Conservation (phyloP, 2,113 vertebrate species). For the Piprites chloris region DNA sequence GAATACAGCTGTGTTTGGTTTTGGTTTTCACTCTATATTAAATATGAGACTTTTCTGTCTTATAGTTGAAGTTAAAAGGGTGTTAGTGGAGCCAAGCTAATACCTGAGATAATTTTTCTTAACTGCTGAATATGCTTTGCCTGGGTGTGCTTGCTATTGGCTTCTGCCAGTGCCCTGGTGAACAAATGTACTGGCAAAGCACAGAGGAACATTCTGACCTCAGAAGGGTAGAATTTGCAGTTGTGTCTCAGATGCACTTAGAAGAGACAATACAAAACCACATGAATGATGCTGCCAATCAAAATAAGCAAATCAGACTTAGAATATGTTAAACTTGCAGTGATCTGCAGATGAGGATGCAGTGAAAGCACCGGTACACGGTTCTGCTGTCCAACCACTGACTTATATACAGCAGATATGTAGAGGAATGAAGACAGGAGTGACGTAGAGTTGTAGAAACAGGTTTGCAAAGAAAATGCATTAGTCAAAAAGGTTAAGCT, state of each 20-base stretch:
- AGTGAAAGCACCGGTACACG: not conserved
- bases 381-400: not conserved
- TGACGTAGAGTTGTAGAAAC: not conserved
- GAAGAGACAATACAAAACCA: not conserved
- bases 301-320: not conserved
- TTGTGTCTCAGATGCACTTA: not conserved
- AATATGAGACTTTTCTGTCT: not conserved
- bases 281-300: not conserved
- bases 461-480: not conserved
- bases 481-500: not conserved
- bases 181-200: not conserved
- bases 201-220: not conserved
- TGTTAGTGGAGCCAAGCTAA: not conserved
- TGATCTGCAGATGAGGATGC: not conserved
- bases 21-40: not conserved
- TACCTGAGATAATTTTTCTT: not conserved
- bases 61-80: not conserved
- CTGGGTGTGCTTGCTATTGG: not conserved
- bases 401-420: not conserved
- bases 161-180: not conserved
- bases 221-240: not conserved
- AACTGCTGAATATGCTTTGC: not conserved
- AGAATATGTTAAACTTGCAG: not conserved
- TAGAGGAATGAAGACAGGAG: not conserved
- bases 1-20: slow-evolving; percentile 7